These are phyloP conservation scores for Dascillus cervinus DNA, from an alignment of 2,888 invertebrate species.

Conservation along the genomic window DNA sequence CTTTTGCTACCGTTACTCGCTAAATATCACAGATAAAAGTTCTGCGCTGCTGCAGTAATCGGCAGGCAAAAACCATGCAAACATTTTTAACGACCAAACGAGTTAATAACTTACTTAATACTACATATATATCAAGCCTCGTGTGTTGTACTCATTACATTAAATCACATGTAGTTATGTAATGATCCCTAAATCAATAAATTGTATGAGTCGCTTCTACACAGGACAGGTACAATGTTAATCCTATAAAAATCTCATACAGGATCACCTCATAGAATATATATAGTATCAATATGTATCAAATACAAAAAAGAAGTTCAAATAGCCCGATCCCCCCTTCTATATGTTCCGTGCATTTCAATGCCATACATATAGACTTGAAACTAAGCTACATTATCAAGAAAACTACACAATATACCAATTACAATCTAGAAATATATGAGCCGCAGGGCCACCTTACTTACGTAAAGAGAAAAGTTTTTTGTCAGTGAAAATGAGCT, in stretches of 20 bases:
- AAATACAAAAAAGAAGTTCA: slow-evolving; percentile 31
- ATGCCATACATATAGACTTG: slow-evolving; percentile 63
- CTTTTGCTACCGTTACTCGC: slow-evolving; percentile 42
- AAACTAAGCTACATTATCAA: slow-evolving; percentile 22
- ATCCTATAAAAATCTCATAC: slow-evolving; percentile 36
- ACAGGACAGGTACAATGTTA: slow-evolving; percentile 35
- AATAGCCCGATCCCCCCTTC: slow-evolving; percentile 59
- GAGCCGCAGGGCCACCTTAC: slow-evolving; percentile 16
- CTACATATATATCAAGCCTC: slow-evolving; percentile 24
- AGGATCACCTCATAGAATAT: slow-evolving; percentile 18
- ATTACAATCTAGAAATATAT: slow-evolving; percentile 25
- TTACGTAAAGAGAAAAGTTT: no score
- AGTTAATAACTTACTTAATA: no score
- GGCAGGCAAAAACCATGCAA: slow-evolving; percentile 36
- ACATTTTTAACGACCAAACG: slow-evolving; percentile 30
- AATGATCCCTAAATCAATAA: slow-evolving; percentile 29
- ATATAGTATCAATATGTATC: slow-evolving; percentile 25
- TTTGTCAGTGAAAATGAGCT: no score
- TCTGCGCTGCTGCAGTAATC: slow-evolving; percentile 23
- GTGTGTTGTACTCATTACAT: slow-evolving; percentile 18
- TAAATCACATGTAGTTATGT: slow-evolving; percentile 34
- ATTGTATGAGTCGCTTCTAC: slow-evolving; percentile 33
- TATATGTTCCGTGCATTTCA: slow-evolving; percentile 86
- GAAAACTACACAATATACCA: slow-evolving; percentile 19
- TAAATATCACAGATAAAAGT: slow-evolving; percentile 44